Evolutionary conservation across 2,797 vertebrate genomes (phyloP), one percentile per base, ranked within the genome.

Genomic region (Pseudomugil tenellus): DNA sequence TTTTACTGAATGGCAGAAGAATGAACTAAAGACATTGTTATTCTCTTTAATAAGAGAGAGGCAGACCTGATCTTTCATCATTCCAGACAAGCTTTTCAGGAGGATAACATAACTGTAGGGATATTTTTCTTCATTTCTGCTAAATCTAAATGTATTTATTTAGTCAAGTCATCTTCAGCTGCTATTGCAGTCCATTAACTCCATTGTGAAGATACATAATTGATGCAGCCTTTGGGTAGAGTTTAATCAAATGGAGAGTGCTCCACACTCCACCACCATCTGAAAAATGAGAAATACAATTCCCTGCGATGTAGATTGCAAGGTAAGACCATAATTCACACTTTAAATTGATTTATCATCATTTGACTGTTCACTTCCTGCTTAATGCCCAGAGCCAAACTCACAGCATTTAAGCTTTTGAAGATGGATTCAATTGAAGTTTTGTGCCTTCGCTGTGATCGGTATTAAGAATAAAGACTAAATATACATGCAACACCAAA

Each of bases 171-270:
- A 89, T 92, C 87, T 84, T 89, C 89, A 83, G 76, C 85, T 84
- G 83, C 90, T 89, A 91, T 91, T 90, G 80, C 88, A 87, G 91
- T 87, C 89, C 90, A 92, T 93, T 92, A 92, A 82, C 86, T 92
- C 88, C 87, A 89, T 93, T 92, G 91, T 92, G 85, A 89, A 83
- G 89, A 93, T 92, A 86, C 90, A 93, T 93, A 92, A 91, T 93
- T 92, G 90, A 92, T 91, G 89, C 84, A 74, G 91, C 92, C 92
- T 86, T 89, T 92, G 89, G 90, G 87, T 88, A 88, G 89, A 84
- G 85, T 91, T 93, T 91, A 92, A 91, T 93, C 90, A 93, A 92
- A 92, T 84, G 82, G 87, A 86, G 86, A 84, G 87, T 59, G 72
- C 80, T 80, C 81, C 69, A 81, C 85, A 87, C 86, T 86, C 77